Conservation (phyloP, 2,797 vertebrate genomes). For the Chloroceryle inda region DNA sequence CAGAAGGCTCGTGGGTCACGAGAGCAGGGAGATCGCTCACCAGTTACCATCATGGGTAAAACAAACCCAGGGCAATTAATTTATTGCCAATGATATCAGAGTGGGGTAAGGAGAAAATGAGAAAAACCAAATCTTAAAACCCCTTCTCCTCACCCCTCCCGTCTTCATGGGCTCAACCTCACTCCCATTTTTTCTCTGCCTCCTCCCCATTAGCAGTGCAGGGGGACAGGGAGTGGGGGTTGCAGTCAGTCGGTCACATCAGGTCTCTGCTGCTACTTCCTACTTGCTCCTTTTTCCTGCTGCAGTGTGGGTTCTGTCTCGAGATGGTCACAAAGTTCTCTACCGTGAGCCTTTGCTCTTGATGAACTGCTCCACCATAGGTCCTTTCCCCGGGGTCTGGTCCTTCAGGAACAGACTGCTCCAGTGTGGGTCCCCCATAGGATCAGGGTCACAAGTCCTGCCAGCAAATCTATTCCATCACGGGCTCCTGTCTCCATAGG, state of each 20-base stretch:
- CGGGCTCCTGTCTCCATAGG: neutral
- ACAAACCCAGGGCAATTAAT: neutral
- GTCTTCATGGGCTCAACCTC: neutral
- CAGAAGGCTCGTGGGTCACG: fast-evolving
- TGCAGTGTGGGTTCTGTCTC: neutral
- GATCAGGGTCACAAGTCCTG: neutral
- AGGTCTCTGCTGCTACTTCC: neutral
- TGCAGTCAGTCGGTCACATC: fast-evolving
- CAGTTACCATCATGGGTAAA: neutral
- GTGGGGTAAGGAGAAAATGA: neutral
- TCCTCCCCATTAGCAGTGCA: fast-evolving
- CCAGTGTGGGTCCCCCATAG: too few relatives aligned
- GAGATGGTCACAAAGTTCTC: too few relatives aligned
- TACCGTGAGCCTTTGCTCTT: neutral
- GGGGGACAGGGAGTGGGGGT: fast-evolving
- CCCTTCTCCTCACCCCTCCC: neutral
- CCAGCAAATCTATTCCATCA: neutral
- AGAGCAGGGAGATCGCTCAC: neutral
- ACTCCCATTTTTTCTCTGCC: neutral
- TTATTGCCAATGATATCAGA: neutral
- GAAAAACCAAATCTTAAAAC: neutral
- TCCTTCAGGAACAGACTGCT: neutral
- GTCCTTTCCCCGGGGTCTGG: too few relatives aligned
- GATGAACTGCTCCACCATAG: neutral
- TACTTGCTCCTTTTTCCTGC: neutral